phyloP scores from a whole-genome alignment of 2,888 invertebrate species.

The Eutolmus rufibarbis region DNA sequence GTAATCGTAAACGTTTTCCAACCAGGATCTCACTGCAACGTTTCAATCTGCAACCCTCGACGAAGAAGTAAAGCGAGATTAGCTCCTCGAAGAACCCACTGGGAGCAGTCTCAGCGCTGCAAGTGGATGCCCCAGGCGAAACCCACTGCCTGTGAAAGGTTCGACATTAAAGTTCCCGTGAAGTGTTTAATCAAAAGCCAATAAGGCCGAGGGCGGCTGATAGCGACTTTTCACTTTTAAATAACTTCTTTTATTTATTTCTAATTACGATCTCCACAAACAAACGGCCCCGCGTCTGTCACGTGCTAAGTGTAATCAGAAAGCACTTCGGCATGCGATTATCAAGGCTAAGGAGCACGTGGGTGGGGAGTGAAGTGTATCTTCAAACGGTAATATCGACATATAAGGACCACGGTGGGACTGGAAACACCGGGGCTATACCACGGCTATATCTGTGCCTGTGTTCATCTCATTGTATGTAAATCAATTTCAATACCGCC shows the following conservation, averaged over 20 bases:
- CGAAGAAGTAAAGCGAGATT: neutral
- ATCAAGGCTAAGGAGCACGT: conserved; percentile 37
- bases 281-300: conserved; percentile 35
- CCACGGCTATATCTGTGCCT: neutral
- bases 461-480: conserved; percentile 26
- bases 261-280: conserved; percentile 30
- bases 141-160: neutral
- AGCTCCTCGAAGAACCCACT: neutral
- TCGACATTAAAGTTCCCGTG: neutral
- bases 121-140: neutral
- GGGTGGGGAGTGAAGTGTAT: conserved; percentile 37
- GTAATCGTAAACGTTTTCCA: neutral
- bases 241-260: conserved; percentile 37
- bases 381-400: conserved; percentile 26
- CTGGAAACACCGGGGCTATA: neutral
- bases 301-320: conserved; percentile 48
- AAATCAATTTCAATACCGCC: conserved; percentile 39
- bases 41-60: neutral
- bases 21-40: neutral
- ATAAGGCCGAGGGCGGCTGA: neutral
- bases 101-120: neutral
- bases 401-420: conserved; percentile 1
- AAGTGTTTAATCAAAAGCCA: conserved; percentile 8
- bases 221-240: neutral
- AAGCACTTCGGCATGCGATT: conserved; percentile 46